Evolutionary conservation across 2,888 invertebrate species (phyloP).

Genomic region (Branchinecta sandiegonensis): DNA sequence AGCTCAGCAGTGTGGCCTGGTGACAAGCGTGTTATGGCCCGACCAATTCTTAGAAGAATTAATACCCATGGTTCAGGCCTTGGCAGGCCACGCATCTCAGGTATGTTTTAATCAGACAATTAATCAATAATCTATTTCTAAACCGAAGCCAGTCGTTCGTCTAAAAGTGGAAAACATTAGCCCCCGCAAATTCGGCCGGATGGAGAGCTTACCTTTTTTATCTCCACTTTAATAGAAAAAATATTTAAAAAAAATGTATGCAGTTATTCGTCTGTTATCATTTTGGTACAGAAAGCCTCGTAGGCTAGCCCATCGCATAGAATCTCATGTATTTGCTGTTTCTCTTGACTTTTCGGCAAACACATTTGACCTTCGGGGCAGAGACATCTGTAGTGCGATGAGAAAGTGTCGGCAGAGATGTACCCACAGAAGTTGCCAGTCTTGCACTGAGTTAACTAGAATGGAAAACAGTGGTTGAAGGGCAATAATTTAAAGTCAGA

Average conservation of each 20-base stretch:
- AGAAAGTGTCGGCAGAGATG: conserved; percentile 43
- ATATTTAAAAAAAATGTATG: too few species aligned
- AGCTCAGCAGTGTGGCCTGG: conserved; percentile 59
- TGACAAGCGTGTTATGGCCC: conserved; percentile 63
- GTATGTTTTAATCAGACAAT: conserved; percentile 39
- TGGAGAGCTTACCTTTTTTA: too few species aligned
- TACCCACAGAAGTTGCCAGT: conserved; percentile 46
- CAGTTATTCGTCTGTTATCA: too few species aligned
- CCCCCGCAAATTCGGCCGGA: too few species aligned
- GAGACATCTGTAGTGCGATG: conserved; percentile 47
- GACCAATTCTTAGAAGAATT: conserved; percentile 61
- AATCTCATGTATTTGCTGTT: conserved; percentile 40
- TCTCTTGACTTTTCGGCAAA: conserved; percentile 39
- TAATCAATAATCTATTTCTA: not conserved
- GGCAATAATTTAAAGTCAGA: conserved; percentile 17
- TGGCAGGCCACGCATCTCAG: conserved; percentile 58
- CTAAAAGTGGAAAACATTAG: too few species aligned
- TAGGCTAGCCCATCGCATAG: conserved; percentile 44
- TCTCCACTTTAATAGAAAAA: too few species aligned
- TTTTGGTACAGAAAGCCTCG: conserved; percentile 40
- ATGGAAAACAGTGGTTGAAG: conserved; percentile 17
- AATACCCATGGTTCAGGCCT: conserved; percentile 47
- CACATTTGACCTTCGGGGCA: conserved; percentile 48
- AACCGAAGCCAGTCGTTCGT: too few species aligned
- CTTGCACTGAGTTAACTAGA: conserved; percentile 40